Base-by-base conservation (phyloP, 2,888 invertebrate genomes). In the Dicyrtoma fusca region DNA sequence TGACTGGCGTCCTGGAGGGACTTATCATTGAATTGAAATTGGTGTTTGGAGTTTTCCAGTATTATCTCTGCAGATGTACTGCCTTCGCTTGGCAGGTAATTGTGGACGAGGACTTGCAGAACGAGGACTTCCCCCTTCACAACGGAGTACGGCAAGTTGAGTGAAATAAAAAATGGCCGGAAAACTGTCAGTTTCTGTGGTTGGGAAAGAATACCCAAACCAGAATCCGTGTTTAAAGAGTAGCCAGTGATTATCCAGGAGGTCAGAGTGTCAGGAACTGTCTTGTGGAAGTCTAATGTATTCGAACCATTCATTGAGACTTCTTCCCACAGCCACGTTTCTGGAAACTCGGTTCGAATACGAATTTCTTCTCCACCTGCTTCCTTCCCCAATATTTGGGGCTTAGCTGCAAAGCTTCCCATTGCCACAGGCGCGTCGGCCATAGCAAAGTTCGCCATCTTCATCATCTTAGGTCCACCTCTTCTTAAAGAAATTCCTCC, bases 81-180 rank as follows among this genome's bases (percentile, higher is more conserved):
- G 14, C 51, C 25, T 8, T 26, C 62, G 55, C 68, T 26, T 1
- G 53, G 66, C 11, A 42, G 6, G 81, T 95, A 93, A 83, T 96
- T 98, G 84, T 92, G 94, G 8, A 97, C 88, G 1, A 92, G 90
- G 10, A 93, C 89, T 55, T 95, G 91, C 62, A 96, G 88, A 0
- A 94, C 90, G 66, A 97, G 87, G 11, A 92, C 90, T 86, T 98
- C 98, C 23, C 95, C 96, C 75, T 90, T 88, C 81, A 94, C 91
- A 13, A 98, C 89, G 0, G 92, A 90, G 80, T 92, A 91, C 0
- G 98, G 98, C 61, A 97, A 84, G 82, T 95, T 92, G 6, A 95
- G 87, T 10, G 90, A 89, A 51, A 97, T 88, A 77, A 92, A 92
- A 82, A 98, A 92, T 13, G 90, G 90, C 79, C 91, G 89, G 83